Conservation (phyloP, 1,140 invertebrate genomes). For the Drosophila sproati region DNA sequence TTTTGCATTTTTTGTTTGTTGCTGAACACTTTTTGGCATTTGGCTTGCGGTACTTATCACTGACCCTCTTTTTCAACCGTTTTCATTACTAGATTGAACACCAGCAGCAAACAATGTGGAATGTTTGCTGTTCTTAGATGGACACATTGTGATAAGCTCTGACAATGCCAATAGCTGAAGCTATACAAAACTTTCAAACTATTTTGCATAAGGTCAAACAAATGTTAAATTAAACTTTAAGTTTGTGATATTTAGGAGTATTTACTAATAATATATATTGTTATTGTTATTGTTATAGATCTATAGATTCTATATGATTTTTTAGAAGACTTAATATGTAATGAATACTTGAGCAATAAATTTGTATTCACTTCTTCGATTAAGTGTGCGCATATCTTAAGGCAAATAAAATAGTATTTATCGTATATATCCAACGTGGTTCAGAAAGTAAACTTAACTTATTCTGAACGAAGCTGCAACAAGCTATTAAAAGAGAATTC, state of each 20-base stretch:
- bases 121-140: constrained; percentile 47
- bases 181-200: neutral
- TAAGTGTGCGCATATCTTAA: too few species aligned
- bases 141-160: constrained; percentile 43
- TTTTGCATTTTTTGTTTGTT: neutral
- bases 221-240: neutral
- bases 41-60: constrained; percentile 45
- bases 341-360: too few species aligned
- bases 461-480: too few species aligned
- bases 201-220: constrained; percentile 8
- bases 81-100: constrained; percentile 52
- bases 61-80: constrained; percentile 3
- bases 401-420: too few species aligned
- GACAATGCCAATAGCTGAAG: constrained; percentile 20
- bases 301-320: too few species aligned
- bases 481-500: too few species aligned
- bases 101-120: constrained; percentile 33
- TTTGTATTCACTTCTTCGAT: too few species aligned
- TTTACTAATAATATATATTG: too few species aligned
- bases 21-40: constrained; percentile 48
- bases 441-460: too few species aligned
- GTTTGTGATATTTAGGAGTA: neutral
- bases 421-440: too few species aligned
- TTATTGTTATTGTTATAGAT: too few species aligned
- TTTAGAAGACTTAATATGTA: too few species aligned